Percentiles rank a stretch among this genome's conserved stretches.
These are phyloP conservation scores for Hemiprocne comata DNA, from an alignment of 2,113 vertebrate species.

Conservation along the genomic window DNA sequence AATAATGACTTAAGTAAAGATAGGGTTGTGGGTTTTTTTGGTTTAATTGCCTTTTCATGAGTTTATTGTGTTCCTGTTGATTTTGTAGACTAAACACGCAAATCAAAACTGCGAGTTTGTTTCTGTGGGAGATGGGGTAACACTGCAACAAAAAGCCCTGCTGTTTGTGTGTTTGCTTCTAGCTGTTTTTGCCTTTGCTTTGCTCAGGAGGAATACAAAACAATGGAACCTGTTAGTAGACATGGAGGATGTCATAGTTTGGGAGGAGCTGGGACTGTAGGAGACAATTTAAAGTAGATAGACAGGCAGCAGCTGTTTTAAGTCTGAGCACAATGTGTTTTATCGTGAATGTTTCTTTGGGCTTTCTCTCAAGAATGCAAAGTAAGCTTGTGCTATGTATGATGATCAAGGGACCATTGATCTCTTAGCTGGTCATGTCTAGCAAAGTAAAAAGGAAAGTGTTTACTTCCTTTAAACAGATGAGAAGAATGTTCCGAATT, in stretches of 20 bases:
- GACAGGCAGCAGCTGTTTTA: neutral
- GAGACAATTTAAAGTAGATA: neutral
- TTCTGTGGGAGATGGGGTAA: neutral
- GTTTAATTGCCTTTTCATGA: neutral
- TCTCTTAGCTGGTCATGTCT: neutral
- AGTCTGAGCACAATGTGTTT: neutral
- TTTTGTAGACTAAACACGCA: neutral
- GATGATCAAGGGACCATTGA: neutral
- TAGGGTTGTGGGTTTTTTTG: neutral
- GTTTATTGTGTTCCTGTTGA: neutral
- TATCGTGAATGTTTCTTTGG: neutral
- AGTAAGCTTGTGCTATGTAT: neutral
- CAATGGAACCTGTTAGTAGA: neutral
- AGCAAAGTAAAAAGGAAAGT: neutral
- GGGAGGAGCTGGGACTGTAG: neutral
- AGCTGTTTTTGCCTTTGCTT: neutral
- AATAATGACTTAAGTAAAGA: neutral
- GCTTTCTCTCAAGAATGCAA: neutral
- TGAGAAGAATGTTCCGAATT: neutral
- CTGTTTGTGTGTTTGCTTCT: neutral
- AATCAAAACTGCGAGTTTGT: neutral
- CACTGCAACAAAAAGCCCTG: neutral
- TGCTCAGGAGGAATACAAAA: neutral
- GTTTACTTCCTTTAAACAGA: neutral
- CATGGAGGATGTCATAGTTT: neutral